Base-by-base conservation (phyloP, 2,888 invertebrate species). In the Anagyrus pseudococci region DNA sequence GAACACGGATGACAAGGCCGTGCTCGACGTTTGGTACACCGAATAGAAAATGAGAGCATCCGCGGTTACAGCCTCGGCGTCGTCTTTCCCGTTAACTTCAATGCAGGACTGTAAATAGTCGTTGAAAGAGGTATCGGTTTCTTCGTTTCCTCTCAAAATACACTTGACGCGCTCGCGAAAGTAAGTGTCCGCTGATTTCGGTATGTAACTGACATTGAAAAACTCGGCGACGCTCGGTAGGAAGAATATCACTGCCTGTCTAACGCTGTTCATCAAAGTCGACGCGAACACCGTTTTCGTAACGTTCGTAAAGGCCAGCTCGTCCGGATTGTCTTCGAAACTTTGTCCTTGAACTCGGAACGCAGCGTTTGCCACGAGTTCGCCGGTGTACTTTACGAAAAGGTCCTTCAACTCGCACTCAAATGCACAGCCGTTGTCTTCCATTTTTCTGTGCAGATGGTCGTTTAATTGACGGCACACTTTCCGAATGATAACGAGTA, bases 1-100 rank as follows among this genome's bases (percentile, higher is more conserved):
- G 0, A 82, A 71, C 1, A 82, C 72, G 58, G 82, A 83, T 7
- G 80, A 77, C 43, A 85, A 71, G 0, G 82, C 77, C 0, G 82
- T 79, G 22, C 84, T 83, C 0, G 84, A 83, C 0, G 85, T 85
- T 70, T 85, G 85, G 67, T 82, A 84, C 1, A 85, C 85, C 1
- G 82, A 65, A 67, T 84, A 84, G 69, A 86, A 85, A 1, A 84
- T 80, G 1, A 84, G 72, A 0, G 82, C 78, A 62, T 84, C 83
- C 0, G 84, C 76, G 0, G 78, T 70, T 65, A 84, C 73, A 0
- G 64, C 3, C 0, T 78, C 71, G 2, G 75, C 75, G 49, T 82
- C 78, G 44, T 79, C 74, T 13, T 63, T 55, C 13, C 71, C 66
- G 8, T 56, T 67, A 61, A 64, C 53, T 1, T 75, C 81, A 2